Percentiles rank a stretch among this genome's conserved stretches.
These are phyloP conservation scores for Leucophenga maculata DNA, from an alignment of 2,888 invertebrate species.

Conservation along the genomic window DNA sequence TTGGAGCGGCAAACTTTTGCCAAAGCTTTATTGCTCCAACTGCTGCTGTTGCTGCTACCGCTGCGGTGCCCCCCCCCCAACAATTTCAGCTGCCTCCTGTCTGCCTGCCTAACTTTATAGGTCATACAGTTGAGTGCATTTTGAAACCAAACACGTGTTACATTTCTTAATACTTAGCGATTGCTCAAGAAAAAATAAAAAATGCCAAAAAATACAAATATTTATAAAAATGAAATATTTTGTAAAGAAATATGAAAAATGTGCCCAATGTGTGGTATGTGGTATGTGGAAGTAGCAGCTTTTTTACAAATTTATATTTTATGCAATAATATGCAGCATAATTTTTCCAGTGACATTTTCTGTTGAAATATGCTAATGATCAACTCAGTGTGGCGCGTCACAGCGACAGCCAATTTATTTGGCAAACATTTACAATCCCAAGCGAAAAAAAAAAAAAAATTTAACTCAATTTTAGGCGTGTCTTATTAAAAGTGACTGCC, in stretches of 20 bases:
- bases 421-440: slow-evolving; percentile 30
- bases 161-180: slow-evolving; percentile 12
- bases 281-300: too few relatives aligned
- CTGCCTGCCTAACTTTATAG: slow-evolving; percentile 47
- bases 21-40: background rate
- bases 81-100: background rate
- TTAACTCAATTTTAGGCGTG: too few relatives aligned
- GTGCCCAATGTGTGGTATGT: background rate
- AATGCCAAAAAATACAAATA: background rate
- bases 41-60: background rate
- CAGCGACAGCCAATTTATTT: background rate
- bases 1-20: background rate
- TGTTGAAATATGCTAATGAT: slow-evolving; percentile 61
- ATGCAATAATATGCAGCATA: background rate
- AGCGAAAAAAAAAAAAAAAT: background rate
- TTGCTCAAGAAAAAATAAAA: background rate
- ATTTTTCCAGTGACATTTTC: background rate
- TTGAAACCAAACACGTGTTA: slow-evolving; percentile 50
- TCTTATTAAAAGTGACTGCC: background rate
- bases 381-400: slow-evolving; percentile 54
- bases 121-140: slow-evolving; percentile 63
- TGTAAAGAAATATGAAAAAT: background rate
- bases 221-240: background rate
- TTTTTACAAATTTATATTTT: too few relatives aligned
- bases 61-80: too few relatives aligned